A percentile compares a stretch with the other conserved stretches of the same genome.
Evolutionary conservation across 2,797 vertebrate genomes (phyloP).

Genomic region (Sardinella longiceps): DNA sequence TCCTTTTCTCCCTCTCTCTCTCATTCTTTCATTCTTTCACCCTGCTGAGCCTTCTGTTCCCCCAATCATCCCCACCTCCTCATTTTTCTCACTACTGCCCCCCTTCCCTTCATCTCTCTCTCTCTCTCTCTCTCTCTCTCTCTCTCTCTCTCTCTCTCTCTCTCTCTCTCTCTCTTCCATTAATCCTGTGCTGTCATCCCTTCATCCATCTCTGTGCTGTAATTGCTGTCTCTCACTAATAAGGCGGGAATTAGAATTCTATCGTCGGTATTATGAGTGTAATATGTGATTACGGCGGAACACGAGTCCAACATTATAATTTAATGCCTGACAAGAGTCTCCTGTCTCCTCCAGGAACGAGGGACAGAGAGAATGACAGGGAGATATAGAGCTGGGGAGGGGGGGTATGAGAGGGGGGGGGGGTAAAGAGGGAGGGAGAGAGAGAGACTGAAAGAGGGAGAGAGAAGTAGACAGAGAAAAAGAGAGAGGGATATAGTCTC

Average conservation of each 20-base stretch:
- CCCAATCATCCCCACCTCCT: too few relatives aligned
- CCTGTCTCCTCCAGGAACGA: conserved; percentile 30
- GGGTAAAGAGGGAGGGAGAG: not conserved
- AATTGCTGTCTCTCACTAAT: conserved; percentile 48
- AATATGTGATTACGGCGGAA: conserved; percentile 49
- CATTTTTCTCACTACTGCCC: too few relatives aligned
- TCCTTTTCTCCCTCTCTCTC: not conserved
- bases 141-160: not conserved
- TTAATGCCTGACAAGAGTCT: conserved; percentile 50
- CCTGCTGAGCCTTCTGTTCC: too few relatives aligned
- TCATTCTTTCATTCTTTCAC: not conserved
- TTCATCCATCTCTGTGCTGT: conserved; percentile 25
- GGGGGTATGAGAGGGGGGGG: not conserved
- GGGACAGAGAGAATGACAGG: not conserved
- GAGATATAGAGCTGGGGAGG: not conserved
- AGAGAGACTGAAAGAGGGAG: too few relatives aligned
- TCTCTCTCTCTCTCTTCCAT: not conserved
- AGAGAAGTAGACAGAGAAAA: too few relatives aligned
- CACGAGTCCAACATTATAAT: conserved; percentile 50
- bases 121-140: too few relatives aligned
- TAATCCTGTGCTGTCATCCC: not conserved
- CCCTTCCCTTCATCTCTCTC: not conserved
- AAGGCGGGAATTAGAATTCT: conserved; percentile 51
- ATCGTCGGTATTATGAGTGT: conserved; percentile 37
- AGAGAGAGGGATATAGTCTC: too few relatives aligned